Evolutionary conservation across 2,113 vertebrate genomes (phyloP).

Genomic region (Mormyrus iriodes): DNA sequence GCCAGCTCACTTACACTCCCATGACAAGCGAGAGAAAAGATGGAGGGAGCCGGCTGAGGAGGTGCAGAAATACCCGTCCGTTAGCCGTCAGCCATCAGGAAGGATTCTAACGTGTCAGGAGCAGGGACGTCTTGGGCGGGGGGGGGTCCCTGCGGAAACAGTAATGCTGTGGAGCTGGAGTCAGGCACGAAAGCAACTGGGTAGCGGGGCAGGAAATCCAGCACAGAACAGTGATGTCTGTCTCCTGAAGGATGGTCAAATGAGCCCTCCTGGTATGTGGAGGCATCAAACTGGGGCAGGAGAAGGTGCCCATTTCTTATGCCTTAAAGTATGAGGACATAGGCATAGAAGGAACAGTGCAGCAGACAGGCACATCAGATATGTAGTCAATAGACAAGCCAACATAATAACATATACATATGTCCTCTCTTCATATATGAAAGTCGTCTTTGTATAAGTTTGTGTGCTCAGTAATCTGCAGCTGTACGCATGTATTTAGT

Average conservation of each 20-base stretch:
- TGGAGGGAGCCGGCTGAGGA: not conserved
- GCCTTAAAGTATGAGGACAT: not conserved
- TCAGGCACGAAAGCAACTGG: not conserved
- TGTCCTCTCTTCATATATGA: not conserved
- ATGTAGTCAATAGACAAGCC: not conserved
- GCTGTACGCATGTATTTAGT: not conserved
- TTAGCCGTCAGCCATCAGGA: not conserved
- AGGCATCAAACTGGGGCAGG: not conserved
- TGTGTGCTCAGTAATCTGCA: not conserved
- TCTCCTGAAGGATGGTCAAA: not conserved
- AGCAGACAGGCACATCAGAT: not conserved
- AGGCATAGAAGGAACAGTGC: not conserved
- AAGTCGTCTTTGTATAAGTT: not conserved
- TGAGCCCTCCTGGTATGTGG: not conserved
- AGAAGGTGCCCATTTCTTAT: not conserved
- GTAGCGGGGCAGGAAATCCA: not conserved
- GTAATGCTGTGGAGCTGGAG: not conserved
- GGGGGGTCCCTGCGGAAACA: not conserved
- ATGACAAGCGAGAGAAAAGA: conserved; percentile 29
- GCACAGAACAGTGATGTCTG: not conserved
- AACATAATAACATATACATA: not conserved
- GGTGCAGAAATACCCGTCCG: not conserved
- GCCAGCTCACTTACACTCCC: conserved; percentile 65
- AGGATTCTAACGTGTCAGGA: not conserved
- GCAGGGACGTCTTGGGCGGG: not conserved